Base-by-base conservation (phyloP, 2,888 invertebrate species). In the Polietes domitor region DNA sequence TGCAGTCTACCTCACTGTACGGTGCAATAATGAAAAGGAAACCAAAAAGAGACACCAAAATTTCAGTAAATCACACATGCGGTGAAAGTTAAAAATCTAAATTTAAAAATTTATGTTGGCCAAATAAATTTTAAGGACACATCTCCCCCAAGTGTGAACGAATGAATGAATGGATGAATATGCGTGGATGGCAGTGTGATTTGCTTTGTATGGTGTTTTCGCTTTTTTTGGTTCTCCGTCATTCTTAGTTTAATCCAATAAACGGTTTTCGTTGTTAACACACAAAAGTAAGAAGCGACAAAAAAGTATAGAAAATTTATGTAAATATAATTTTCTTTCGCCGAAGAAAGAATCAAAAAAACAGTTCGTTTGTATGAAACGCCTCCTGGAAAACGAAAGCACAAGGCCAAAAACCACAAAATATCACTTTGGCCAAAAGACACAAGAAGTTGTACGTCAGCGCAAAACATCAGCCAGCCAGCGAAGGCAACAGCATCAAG, bases 291-390 rank as follows among this genome's bases (percentile, higher is more conserved):
- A n/a, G 5, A 37, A 17, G 21, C 32, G 3, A 26, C n/a, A 70
- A 19, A 79, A 47, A 53, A 58, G 7, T 28, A 43, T 55, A 70
- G 41, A 73, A 58, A 81, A 74, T 77, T 81, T 77, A 70, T 77
- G 65, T 37, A 77, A 77, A 73, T 80, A 72, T 61, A 73, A 43
- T 77, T 68, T 28, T 72, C 63, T 12, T 32, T 3, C 17, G 28
- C 19, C 32, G 41, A 41, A 41, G 2, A 41, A 10, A 47, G 32
- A 17, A 19, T 32, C 17, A 32, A 37, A 63, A 17, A 63, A 28
- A 2, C 17, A 9, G n/a, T 55, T 26, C 37, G n/a, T 32, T 32
- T 73, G 19, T n/a, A 17, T n/a, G 55, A 10, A 68, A 76, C 72
- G 58, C 58, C 47, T 61, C 26, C 28, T 63, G 47, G 15, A 37